Evolutionary conservation across 1,140 invertebrate species (phyloP), one percentile per base, ranked within the genome.

Genomic region (Saccostrea glomerata): DNA sequence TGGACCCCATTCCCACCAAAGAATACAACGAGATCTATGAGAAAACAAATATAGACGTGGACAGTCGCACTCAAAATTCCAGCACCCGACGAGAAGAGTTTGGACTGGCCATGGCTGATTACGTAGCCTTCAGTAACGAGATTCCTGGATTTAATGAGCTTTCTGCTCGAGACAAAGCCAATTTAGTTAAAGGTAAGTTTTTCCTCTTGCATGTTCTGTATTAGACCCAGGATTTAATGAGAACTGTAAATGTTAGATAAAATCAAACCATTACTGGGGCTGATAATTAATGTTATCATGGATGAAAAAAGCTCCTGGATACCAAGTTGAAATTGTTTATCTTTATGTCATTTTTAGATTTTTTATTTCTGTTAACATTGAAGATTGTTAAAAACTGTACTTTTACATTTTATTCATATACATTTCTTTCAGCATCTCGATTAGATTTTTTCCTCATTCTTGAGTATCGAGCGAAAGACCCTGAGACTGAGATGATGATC

Each of bases 401-500:
- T 47, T 7, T 47, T 7, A 47, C 47, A 47, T 47, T 47, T 47
- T 47, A 47, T 47, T 47, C 47, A 47, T n/a, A n/a, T n/a, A n/a
- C n/a, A 47, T 47, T 47, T 2, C 47, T 47, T 47, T 36, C 25
- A 77, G 70, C 30, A 17, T 77, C 70, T 77, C 70, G 70, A 30
- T 25, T 77, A 15, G 70, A 77, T 17, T 77, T 77, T 30, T 77
- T 77, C 13, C 25, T 77, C 2, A 77, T 25, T 9, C 25, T 77
- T 25, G 70, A 77, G 25, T 77, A 77, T 25, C 70, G 70, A 15
- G 70, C 70, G 5, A 77, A 77, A 4, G 70, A 77, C 25, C 70
- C 70, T 13, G 70, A 77, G 70, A 77, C 70, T 30, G 70, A 77
- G 70, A 77, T 77, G 70, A 77, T 77, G 70, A 77, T 77, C 25